Evolutionary conservation across 2,888 invertebrate genomes (phyloP).

Genomic region (Lordiphosa fenestrarum): DNA sequence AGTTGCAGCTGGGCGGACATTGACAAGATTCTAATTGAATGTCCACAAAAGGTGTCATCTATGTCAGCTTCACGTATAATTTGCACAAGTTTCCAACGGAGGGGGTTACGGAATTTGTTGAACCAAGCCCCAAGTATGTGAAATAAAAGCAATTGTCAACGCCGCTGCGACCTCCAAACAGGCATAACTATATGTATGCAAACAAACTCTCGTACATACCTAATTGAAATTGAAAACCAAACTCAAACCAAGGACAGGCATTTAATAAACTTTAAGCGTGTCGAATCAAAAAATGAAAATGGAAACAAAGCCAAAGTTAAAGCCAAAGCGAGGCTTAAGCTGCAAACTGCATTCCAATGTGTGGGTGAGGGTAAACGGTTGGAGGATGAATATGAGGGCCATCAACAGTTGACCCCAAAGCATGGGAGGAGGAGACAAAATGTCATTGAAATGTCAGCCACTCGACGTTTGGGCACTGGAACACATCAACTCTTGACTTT

Average conservation of each 20-base stretch:
- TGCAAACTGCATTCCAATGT: slow-evolving; percentile 60
- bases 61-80: no score
- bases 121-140: no score
- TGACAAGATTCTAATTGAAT: no score
- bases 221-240: slow-evolving; percentile 12
- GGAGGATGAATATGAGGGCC: slow-evolving; percentile 21
- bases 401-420: slow-evolving; percentile 20
- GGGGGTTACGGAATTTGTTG: no score
- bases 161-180: no score
- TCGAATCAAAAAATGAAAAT: slow-evolving; percentile 7
- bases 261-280: slow-evolving; percentile 49
- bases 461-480: neutral
- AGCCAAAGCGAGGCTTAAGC: neutral
- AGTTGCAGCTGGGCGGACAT: no score
- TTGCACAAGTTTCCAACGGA: no score
- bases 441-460: slow-evolving; percentile 45
- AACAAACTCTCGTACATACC: slow-evolving; percentile 1
- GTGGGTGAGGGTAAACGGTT: slow-evolving; percentile 23
- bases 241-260: slow-evolving; percentile 9
- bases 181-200: no score
- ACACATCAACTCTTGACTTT: slow-evolving; percentile 30
- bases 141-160: no score
- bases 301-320: neutral
- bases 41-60: no score
- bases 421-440: slow-evolving; percentile 25